phyloP scores from a whole-genome alignment of 92 coral and sea anemone species.

The Palythoa grandiflora region DNA sequence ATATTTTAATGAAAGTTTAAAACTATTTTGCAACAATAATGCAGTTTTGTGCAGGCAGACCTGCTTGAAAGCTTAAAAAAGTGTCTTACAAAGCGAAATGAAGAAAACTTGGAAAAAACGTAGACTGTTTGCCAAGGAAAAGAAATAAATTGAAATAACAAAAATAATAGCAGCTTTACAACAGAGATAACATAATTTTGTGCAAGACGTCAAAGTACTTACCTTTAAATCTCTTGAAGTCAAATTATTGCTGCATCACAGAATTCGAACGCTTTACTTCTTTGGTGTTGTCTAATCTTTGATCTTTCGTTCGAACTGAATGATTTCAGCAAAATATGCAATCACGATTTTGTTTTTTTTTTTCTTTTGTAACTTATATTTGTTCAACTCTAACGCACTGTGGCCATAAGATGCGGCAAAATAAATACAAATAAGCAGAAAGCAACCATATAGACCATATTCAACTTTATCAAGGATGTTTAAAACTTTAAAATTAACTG shows the following conservation, averaged over 20 bases:
- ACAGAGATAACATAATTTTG: background rate
- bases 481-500: background rate
- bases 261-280: background rate
- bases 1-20: slow-evolving; percentile 3
- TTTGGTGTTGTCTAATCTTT: background rate
- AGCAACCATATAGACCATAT: background rate
- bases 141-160: background rate
- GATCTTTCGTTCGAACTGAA: background rate
- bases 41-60: background rate
- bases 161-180: background rate
- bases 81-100: background rate
- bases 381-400: background rate
- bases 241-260: background rate
- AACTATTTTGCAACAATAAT: background rate
- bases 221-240: background rate
- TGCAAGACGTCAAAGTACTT: background rate
- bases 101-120: background rate
- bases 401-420: background rate
- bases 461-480: background rate
- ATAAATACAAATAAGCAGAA: background rate
- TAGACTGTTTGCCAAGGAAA: background rate
- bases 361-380: background rate
- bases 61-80: background rate
- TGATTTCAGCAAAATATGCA: background rate
- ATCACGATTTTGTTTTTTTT: background rate